phyloP scores from a whole-genome alignment of 2,888 invertebrate genomes.

The Ctena decussata region DNA sequence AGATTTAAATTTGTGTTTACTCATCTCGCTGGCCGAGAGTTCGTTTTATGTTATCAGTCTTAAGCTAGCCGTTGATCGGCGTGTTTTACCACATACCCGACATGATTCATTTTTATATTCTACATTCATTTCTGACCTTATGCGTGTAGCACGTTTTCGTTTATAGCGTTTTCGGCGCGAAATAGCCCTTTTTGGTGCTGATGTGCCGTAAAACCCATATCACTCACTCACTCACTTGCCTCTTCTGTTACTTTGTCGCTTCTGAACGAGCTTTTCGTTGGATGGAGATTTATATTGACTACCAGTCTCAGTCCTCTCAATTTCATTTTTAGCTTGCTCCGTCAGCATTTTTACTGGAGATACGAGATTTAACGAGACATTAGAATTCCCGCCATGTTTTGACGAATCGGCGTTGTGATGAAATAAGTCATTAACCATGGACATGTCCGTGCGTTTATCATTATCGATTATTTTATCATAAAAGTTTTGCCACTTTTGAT shows the following conservation, averaged over 20 bases:
- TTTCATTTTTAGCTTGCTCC: conserved; percentile 5
- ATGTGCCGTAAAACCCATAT: too few species aligned
- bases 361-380: conserved; percentile 16
- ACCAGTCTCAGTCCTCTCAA: not conserved
- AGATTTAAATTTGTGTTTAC: too few species aligned
- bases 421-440: conserved; percentile 8
- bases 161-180: too few species aligned
- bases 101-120: too few species aligned
- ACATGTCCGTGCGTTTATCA: conserved; percentile 3
- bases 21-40: too few species aligned
- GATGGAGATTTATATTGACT: not conserved
- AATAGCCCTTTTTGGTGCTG: too few species aligned
- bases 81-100: too few species aligned
- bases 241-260: not conserved
- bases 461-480: conserved; percentile 23
- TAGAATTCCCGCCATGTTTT: not conserved
- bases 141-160: too few species aligned
- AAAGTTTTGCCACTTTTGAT: conserved; percentile 32
- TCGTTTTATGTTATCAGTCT: too few species aligned
- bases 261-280: not conserved
- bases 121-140: too few species aligned
- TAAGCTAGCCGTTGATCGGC: too few species aligned
- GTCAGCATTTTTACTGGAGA: conserved; percentile 22
- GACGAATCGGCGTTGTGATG: not conserved
- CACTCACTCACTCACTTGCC: too few species aligned